Base-by-base conservation (phyloP, 2,888 invertebrate genomes). In the Xestobium rufovillosum region DNA sequence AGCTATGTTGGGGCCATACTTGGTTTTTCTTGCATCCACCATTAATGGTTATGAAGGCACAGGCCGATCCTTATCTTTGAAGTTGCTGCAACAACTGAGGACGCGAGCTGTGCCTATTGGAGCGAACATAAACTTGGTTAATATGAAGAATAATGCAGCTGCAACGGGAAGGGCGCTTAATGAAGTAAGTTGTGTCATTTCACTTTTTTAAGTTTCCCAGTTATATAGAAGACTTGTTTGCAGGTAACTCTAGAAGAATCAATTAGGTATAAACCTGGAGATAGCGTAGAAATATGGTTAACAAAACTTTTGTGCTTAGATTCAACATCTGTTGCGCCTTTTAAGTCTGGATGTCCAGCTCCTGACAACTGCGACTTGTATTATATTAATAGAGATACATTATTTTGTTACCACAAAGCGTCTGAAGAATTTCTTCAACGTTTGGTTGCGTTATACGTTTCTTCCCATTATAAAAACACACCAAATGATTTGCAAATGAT, bases 41-140 rank as follows among this genome's bases (percentile, higher is more conserved):
- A 88, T 97, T 26, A 90, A 95, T 55, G 98, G 98, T 1, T 97
- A 97, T 61, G 97, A 97, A 69, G 97, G 98, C 35, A 98, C 98
- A 0, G 98, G 98, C 0, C 72, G 98, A 6, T 95, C 96, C 0
- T 70, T 99, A 13, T 94, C 95, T 0, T 68, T 98, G 36, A 99
- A 99, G 65, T 70, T 99, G 12, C 78, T 99, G 36, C 83, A 92
- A 33, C 90, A 97, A 59, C 69, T 99, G 16, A 62, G 86, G 39
- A 66, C 72, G 31, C 79, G 81, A 59, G 70, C 75, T 14, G 65
- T 63, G 3, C 70, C 71, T 8, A 65, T 66, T 26, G 75, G 72
- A 19, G 68, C 68, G 12, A 66, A 71, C 28, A 70, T 71, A n/a
- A 71, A 70, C 49, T 53, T 55, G 11, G 57, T 56, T 4, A 65